Evolutionary conservation across 2,113 vertebrate species (phyloP), one percentile per base, ranked within the genome.

Genomic region (Halcyon malimbica): DNA sequence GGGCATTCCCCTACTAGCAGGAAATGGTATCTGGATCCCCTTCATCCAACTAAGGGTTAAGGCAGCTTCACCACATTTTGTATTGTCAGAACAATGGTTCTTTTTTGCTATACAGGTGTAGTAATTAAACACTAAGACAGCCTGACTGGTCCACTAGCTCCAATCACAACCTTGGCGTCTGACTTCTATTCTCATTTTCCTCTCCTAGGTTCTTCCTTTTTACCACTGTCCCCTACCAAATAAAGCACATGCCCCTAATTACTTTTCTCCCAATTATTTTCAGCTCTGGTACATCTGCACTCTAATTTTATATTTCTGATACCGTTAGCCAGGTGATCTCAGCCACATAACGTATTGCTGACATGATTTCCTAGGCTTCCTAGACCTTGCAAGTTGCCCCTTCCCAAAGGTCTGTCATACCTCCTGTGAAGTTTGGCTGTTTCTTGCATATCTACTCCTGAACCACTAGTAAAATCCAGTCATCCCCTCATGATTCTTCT

Each of bases 11-110:
- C 12, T n/a, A 28, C 8, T n/a, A 44, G 25, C 25, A 75, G 13
- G 33, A 0, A 0, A 89, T 48, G 21, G 14, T 1, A 4, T 41
- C 28, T 53, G 10, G 10, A 73, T 60, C 5, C 8, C 10, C 10
- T 60, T 42, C 11, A n/a, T 65, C 24, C 11, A n/a, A 8, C 35
- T 42, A 69, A 44, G 14, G 11, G 12, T 3, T 87, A 14, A 83
- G 39, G 20, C 10, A 86, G 16, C 12, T 53, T 89, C 14, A 59
- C 20, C 20, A 21, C 7, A 5, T 23, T 39, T 31, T 69, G 5
- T 46, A 13, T 35, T 11, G 42, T 28, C 39, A 88, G 25, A 75
- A 67, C 11, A 71, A n/a, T 21, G 25, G 21, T 25, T 82, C 26
- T 56, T 8, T 46, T 70, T 56, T 76, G 11, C 9, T 68, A 6